Percentiles rank a stretch among this genome's conserved stretches.
These are phyloP conservation scores for Cryptotis parvus DNA, from an alignment of 2,113 vertebrate species.

Conservation along the genomic window DNA sequence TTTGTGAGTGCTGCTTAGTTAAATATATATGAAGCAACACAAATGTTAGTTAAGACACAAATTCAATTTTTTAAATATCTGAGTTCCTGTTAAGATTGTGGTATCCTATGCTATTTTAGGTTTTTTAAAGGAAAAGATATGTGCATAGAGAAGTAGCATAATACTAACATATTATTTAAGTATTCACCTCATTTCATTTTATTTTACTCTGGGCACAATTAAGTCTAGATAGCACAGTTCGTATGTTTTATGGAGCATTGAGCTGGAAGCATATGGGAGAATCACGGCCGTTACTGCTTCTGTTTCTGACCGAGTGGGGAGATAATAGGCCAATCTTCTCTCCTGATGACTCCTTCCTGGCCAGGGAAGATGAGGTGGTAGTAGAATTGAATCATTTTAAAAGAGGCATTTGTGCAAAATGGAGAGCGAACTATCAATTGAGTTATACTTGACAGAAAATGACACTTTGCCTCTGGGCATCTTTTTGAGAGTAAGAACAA, in stretches of 20 bases:
- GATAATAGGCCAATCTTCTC: constrained; percentile 71
- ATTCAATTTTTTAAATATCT: constrained; percentile 21
- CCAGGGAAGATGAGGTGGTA: constrained; percentile 56
- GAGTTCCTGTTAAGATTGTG: background rate
- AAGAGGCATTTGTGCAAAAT: constrained; percentile 66
- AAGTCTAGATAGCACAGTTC: constrained; percentile 44
- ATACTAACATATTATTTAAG: constrained; percentile 54
- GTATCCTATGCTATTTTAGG: background rate
- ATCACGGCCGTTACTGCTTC: background rate
- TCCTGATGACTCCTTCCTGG: constrained; percentile 63
- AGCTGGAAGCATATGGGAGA: constrained; percentile 52
- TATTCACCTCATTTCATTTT: constrained; percentile 64
- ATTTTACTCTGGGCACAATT: constrained; percentile 73
- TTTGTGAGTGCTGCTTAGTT: background rate
- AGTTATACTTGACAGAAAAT: constrained; percentile 68
- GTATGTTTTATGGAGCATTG: constrained; percentile 70
- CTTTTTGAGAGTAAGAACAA: constrained; percentile 65
- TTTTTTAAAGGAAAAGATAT: background rate
- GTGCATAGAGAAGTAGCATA: constrained; percentile 10
- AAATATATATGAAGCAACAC: background rate
- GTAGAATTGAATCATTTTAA: constrained; percentile 70
- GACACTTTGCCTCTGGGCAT: constrained; percentile 71
- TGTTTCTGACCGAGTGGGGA: constrained; percentile 55
- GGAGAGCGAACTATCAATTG: constrained; percentile 60
- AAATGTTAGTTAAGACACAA: background rate